Evolutionary conservation across 1,140 invertebrate species (phyloP).

Genomic region (Procambarus clarkii): DNA sequence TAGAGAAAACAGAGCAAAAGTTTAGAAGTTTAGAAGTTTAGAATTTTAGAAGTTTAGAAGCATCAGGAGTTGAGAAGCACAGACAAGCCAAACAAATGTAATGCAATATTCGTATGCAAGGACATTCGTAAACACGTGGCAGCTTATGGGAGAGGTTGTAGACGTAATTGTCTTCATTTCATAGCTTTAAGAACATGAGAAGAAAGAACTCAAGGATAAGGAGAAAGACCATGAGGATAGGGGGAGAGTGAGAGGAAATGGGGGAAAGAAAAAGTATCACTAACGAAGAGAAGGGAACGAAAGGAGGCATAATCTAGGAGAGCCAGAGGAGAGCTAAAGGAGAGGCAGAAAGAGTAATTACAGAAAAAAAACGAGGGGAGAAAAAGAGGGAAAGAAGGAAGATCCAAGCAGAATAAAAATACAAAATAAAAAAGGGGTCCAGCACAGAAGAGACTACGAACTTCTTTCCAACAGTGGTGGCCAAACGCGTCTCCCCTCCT

Average conservation of each 20-base stretch:
- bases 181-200: no score
- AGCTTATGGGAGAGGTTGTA: no score
- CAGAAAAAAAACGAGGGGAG: background rate
- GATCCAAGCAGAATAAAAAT: background rate
- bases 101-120: no score
- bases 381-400: background rate
- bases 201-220: background rate
- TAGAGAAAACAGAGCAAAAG: no score
- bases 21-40: no score
- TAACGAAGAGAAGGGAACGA: background rate
- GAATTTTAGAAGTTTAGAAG: no score
- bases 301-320: background rate
- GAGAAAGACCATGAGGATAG: background rate
- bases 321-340: constrained; percentile 2
- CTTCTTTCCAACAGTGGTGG: background rate
- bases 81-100: no score
- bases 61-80: no score
- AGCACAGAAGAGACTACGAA: background rate
- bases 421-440: background rate
- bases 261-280: background rate
- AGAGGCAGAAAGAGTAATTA: background rate
- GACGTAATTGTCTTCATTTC: no score
- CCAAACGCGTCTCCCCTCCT: constrained; percentile 23
- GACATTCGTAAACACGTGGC: no score
- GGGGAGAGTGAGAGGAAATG: constrained; percentile 1